Evolutionary conservation across 2,797 vertebrate genomes (phyloP).

Genomic region (Pipistrellus kuhlii): DNA sequence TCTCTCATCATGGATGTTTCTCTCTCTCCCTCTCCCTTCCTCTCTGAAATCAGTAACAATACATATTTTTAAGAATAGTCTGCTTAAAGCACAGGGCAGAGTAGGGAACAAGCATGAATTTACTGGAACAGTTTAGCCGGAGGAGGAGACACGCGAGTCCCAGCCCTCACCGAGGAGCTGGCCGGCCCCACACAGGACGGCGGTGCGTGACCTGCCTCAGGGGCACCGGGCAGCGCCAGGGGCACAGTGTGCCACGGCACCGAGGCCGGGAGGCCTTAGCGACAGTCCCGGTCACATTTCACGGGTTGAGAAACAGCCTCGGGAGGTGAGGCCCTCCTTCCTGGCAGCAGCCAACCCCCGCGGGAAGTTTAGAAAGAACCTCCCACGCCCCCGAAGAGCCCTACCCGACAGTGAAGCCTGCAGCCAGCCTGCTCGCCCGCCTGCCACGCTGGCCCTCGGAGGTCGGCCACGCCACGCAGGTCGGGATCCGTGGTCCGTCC

Average conservation of each 20-base stretch:
- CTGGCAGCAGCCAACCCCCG: background rate
- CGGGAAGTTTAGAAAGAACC: background rate
- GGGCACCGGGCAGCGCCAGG: no score
- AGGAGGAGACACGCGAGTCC: background rate
- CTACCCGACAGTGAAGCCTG: background rate
- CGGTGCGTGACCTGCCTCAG: background rate
- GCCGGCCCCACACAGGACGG: background rate
- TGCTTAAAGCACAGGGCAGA: no score
- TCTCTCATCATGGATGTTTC: no score
- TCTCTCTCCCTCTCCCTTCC: no score
- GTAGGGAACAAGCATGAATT: no score
- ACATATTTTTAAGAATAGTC: no score
- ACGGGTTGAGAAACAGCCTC: background rate
- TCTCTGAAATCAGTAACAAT: no score
- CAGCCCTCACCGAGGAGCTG: no score
- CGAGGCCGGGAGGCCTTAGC: background rate
- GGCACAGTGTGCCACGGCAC: no score
- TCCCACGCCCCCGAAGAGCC: background rate
- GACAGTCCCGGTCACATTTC: background rate
- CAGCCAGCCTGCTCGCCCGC: background rate
- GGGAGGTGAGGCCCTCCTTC: background rate
- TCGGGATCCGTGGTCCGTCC: background rate
- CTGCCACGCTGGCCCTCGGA: no score
- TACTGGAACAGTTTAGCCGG: background rate
- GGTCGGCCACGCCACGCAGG: no score